Evolutionary conservation across 2,113 vertebrate genomes (phyloP), one percentile per base, ranked within the genome.

Genomic region (Shinisaurus crocodilurus): DNA sequence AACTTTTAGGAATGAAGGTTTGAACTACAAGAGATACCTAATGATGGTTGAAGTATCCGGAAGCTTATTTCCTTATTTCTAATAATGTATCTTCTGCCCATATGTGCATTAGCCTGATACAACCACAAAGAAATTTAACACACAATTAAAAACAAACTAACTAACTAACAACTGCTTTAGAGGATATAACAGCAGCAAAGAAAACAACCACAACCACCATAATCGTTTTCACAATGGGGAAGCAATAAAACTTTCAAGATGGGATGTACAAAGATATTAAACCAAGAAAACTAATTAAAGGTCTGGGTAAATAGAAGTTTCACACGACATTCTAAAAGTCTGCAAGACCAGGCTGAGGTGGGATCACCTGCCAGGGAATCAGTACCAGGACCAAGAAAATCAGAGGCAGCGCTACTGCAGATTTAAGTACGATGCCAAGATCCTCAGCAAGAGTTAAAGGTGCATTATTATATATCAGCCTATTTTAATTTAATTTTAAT

Each of bases 211-310:
- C 63, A n/a, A n/a, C n/a, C n/a, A n/a, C 16, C 74, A 13, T 69
- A 70, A 69, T 81, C 43, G n/a, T n/a, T 67, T 0, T 72, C 15
- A 50, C 87, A 88, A 37, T 82, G 48, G 50, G 50, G 67, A 82
- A 70, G 48, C 65, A 81, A 88, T 50, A 72, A 75, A 45, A 75
- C 50, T 70, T 89, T 72, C 79, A 89, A 60, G 48, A 65, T n/a
- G 29, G 29, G 54, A 45, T 60, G 9, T 15, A 43, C 27, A 83
- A 72, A 88, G n/a, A 34, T 45, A 74, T 34, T 60, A 74, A 75
- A 84, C 12, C 48, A 40, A 18, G 5, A 74, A 50, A 83, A 76
- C 40, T 63, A 75, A 89, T 82, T 72, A 72, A 72, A 72, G 54
- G 45, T 48, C 3, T 69, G n/a, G n/a, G 50, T 40, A 70, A 72